Evolutionary conservation across 2,113 vertebrate species (phyloP).

Genomic region (Galeopterus variegatus): DNA sequence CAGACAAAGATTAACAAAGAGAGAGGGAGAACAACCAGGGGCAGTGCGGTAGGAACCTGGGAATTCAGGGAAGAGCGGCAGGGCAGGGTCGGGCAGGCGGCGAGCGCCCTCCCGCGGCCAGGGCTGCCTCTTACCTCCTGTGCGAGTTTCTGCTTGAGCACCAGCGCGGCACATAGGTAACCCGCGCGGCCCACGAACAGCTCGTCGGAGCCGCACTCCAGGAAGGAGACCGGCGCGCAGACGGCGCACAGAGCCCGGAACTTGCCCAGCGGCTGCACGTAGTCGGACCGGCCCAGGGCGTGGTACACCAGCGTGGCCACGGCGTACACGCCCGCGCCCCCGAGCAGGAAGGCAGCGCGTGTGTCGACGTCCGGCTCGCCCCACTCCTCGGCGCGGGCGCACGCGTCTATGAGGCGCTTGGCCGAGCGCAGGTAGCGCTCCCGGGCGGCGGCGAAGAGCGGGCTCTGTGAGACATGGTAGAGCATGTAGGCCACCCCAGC

Average conservation of each 20-base stretch:
- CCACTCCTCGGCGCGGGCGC: conserved; percentile 90
- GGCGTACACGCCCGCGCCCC: conserved; percentile 93
- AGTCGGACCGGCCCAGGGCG: conserved; percentile 91
- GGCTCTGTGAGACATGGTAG: conserved; percentile 93
- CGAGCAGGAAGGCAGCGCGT: conserved; percentile 93
- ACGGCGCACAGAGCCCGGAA: conserved; percentile 92
- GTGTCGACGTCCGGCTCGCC: conserved; percentile 92
- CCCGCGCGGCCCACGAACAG: conserved; percentile 95
- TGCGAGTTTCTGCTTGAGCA: conserved; percentile 94
- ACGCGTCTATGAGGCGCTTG: conserved; percentile 93
- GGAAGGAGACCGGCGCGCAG: conserved; percentile 92
- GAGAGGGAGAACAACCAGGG: background rate
- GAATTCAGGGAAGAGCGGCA: background rate
- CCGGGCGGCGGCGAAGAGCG: conserved; percentile 90
- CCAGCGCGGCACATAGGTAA: conserved; percentile 94
- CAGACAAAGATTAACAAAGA: conserved; percentile 19
- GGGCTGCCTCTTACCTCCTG: conserved; percentile 91
- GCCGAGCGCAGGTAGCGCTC: conserved; percentile 91
- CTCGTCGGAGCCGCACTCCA: conserved; percentile 95
- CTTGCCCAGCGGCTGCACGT: conserved; percentile 91
- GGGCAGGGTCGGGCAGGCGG: conserved; percentile 74
- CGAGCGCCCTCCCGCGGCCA: conserved; percentile 74
- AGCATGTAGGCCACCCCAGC: conserved; percentile 95
- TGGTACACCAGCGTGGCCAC: conserved; percentile 93
- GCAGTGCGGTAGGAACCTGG: background rate